Conservation (phyloP, 2,888 invertebrate genomes). For the Xanthorhoe spadicearia region DNA sequence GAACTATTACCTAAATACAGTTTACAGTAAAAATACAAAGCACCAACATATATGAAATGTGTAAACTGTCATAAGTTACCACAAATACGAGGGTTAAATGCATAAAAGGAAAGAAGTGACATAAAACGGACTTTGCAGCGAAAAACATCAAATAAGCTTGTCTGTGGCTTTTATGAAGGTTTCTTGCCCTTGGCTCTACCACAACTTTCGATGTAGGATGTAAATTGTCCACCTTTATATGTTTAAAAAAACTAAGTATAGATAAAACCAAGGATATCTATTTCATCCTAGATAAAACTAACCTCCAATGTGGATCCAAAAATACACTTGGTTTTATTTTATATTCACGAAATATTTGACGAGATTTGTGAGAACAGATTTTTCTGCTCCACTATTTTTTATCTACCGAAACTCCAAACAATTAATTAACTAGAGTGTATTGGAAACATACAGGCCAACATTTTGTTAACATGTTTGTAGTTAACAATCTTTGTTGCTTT, state of each 20-base stretch:
- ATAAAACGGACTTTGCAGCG: slow-evolving; percentile 27
- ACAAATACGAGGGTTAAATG: slow-evolving; percentile 11
- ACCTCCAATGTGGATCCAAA: not conserved
- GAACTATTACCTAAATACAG: slow-evolving; percentile 1
- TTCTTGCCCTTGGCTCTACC: not conserved
- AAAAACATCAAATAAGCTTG: slow-evolving; percentile 29
- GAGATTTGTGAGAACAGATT: not conserved
- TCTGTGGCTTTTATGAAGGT: slow-evolving; percentile 26
- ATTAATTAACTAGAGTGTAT: slow-evolving; percentile 18
- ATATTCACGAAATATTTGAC: not conserved
- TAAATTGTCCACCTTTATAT: not conserved
- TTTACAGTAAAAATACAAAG: slow-evolving; percentile 14
- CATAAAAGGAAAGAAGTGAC: slow-evolving; percentile 18
- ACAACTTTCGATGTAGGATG: not conserved
- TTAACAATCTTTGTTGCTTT: not conserved
- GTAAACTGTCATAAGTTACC: slow-evolving; percentile 17
- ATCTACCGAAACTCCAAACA: not conserved
- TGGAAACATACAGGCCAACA: not conserved
- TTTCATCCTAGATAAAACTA: too few species aligned
- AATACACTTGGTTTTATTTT: not conserved
- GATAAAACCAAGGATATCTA: not conserved
- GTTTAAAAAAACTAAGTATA: not conserved
- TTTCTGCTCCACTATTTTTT: not conserved
- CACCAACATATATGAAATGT: not conserved
- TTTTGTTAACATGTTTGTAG: not conserved